Evolutionary conservation across 30 jellyfish, hydroid and myxozoan genomes (phyloP).

Genomic region (Aurelia aurita): DNA sequence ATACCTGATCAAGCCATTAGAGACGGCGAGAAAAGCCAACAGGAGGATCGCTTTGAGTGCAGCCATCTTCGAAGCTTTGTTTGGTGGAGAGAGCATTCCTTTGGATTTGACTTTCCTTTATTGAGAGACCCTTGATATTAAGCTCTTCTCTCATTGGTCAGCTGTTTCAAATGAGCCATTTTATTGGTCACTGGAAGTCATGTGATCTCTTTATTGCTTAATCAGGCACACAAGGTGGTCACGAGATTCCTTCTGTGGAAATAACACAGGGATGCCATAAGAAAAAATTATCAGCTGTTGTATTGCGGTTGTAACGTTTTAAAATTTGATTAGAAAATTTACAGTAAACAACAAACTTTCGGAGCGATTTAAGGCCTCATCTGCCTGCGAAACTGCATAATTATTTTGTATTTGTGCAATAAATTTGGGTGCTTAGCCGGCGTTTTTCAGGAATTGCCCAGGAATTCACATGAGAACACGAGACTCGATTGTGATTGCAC

Average conservation of each 20-base stretch:
- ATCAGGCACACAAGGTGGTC: slow-evolving; percentile 22
- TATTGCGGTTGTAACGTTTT: neutral
- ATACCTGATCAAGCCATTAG: slow-evolving; percentile 69
- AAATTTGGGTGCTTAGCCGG: too few species aligned
- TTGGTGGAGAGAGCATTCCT: neutral
- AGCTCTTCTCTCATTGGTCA: slow-evolving; percentile 32
- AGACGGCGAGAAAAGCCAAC: slow-evolving; percentile 61
- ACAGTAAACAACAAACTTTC: neutral
- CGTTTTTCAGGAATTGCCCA: too few species aligned
- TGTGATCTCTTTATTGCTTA: slow-evolving; percentile 1
- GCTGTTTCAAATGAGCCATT: neutral
- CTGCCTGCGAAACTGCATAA: too few species aligned
- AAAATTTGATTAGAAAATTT: neutral
- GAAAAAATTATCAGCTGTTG: too few species aligned
- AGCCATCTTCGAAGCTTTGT: slow-evolving; percentile 25
- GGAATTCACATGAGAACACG: too few species aligned
- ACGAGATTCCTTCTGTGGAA: slow-evolving; percentile 35
- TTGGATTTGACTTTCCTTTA: slow-evolving; percentile 1
- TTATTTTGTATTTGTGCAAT: too few species aligned
- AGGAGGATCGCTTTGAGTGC: neutral
- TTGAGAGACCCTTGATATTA: neutral
- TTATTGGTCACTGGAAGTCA: slow-evolving; percentile 27
- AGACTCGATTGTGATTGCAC: too few species aligned
- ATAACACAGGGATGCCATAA: slow-evolving; percentile 31
- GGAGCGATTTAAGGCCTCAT: too few species aligned